Evolutionary conservation across 2,113 vertebrate species (phyloP).

Genomic region (Orientallactaga bullata): DNA sequence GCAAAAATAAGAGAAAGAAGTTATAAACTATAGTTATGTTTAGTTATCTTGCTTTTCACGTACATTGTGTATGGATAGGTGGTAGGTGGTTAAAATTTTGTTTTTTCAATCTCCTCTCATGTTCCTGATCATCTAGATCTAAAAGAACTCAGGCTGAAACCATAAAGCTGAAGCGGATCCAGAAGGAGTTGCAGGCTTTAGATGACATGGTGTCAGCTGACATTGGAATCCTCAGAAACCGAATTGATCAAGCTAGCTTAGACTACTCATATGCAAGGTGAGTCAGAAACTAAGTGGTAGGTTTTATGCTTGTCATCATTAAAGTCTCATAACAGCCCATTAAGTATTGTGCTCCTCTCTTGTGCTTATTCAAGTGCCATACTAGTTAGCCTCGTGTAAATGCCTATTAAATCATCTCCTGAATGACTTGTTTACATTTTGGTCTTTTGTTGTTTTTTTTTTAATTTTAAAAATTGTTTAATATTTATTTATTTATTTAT

Average conservation of each 20-base stretch:
- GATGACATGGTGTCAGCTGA: constrained; percentile 97
- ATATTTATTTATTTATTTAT: too few relatives aligned
- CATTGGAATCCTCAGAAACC: constrained; percentile 93
- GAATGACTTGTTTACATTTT: constrained; percentile 24
- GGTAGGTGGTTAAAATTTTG: not conserved
- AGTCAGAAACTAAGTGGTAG: constrained; percentile 53
- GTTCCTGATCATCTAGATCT: constrained; percentile 88
- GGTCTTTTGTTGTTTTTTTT: not conserved
- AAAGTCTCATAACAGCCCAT: not conserved
- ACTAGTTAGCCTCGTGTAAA: not conserved
- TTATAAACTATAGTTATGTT: not conserved
- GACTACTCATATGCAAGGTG: constrained; percentile 94
- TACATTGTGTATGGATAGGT: not conserved
- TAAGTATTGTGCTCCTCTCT: not conserved
- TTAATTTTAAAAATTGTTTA: too few relatives aligned
- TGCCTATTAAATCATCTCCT: not conserved
- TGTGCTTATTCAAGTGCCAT: not conserved
- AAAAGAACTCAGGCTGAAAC: constrained; percentile 96
- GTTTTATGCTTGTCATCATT: not conserved
- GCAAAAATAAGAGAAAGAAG: not conserved
- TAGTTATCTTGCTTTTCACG: not conserved
- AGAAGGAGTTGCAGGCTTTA: constrained; percentile 95
- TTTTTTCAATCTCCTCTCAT: constrained; percentile 5
- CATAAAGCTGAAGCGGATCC: constrained; percentile 94
- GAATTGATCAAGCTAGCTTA: constrained; percentile 95